phyloP scores from a whole-genome alignment of 1,140 invertebrate genomes.

The Eriocheir sinensis region DNA sequence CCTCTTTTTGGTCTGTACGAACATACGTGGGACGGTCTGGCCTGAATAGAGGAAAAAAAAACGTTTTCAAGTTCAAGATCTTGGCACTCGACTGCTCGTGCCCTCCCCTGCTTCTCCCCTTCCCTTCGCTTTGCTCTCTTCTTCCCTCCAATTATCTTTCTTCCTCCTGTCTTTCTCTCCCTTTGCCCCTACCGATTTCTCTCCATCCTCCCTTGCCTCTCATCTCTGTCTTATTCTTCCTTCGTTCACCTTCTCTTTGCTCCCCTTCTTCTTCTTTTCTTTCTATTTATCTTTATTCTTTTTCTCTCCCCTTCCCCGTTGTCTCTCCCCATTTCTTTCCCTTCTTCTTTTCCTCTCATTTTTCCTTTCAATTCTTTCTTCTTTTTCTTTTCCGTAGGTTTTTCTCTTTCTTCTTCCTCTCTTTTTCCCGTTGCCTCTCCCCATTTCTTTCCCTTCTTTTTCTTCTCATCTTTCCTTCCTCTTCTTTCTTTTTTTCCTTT shows the following conservation, averaged over 20 bases:
- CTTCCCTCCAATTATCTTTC: neutral
- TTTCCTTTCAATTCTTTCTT: no score
- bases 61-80: neutral
- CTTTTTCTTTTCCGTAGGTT: neutral
- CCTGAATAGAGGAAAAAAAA: neutral
- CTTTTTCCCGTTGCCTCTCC: neutral
- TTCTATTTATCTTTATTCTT: neutral
- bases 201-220: neutral
- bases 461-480: neutral
- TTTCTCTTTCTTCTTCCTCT: constrained; percentile 10
- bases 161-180: neutral
- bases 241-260: no score
- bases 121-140: neutral
- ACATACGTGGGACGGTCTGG: neutral
- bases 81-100: neutral
- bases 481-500: neutral
- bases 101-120: neutral
- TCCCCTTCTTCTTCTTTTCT: no score
- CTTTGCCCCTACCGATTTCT: neutral
- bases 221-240: neutral
- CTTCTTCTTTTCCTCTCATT: no score
- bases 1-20: neutral
- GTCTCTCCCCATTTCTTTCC: no score
- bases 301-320: neutral
- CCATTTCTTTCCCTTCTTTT: neutral